A percentile compares a stretch with the other conserved stretches of the same genome.
Evolutionary conservation across 1,140 invertebrate species (phyloP).

Genomic region (Patella vulgata): DNA sequence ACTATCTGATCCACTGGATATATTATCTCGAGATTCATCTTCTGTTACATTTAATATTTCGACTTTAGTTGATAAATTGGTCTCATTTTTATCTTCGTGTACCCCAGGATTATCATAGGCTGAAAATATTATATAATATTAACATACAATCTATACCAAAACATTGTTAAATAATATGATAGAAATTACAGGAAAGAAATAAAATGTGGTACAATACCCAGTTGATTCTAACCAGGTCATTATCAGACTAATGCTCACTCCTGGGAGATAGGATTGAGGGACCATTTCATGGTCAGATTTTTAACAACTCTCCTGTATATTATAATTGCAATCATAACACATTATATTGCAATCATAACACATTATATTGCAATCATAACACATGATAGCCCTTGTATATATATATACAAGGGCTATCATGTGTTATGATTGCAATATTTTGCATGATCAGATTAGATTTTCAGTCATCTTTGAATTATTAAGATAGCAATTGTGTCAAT

Average conservation of each 20-base stretch:
- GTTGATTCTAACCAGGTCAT: background rate
- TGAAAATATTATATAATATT: slow-evolving; percentile 10
- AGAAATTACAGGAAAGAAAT: background rate
- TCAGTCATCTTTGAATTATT: too few relatives aligned
- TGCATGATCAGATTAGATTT: too few relatives aligned
- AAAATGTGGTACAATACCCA: background rate
- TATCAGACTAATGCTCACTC: background rate
- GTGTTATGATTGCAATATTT: too few relatives aligned
- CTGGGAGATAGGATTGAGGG: background rate
- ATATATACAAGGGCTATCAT: too few relatives aligned
- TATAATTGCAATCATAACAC: too few relatives aligned
- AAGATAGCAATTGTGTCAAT: too few relatives aligned
- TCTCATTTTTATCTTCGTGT: slow-evolving; percentile 15
- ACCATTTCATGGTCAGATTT: too few relatives aligned
- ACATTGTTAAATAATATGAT: slow-evolving; percentile 15
- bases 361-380: too few relatives aligned
- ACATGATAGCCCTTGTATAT: too few relatives aligned
- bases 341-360: too few relatives aligned
- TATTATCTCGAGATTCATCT: slow-evolving; percentile 25
- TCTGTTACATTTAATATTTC: slow-evolving; percentile 45
- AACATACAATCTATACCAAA: slow-evolving; percentile 4
- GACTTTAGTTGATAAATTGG: slow-evolving; percentile 20
- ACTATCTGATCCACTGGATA: slow-evolving; percentile 38
- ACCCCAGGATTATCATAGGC: slow-evolving; percentile 33
- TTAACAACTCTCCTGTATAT: too few relatives aligned